These are phyloP conservation scores for Poecile montanus DNA, from an alignment of 2,797 vertebrate genomes.

Conservation along the genomic window DNA sequence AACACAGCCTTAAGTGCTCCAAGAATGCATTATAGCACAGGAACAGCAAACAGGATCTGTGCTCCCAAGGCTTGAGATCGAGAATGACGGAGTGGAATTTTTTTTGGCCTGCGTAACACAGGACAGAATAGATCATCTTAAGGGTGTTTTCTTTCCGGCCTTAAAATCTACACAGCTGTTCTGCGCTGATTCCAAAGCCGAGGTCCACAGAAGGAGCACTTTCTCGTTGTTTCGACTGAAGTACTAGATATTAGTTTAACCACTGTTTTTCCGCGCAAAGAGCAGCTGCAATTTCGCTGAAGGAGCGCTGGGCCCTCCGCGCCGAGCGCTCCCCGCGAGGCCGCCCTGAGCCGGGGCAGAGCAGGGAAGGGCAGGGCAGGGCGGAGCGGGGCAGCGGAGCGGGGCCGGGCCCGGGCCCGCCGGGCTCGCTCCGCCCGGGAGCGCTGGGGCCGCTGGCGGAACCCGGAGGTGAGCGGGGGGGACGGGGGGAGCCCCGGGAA, in stretches of 20 bases:
- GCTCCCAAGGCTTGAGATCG: neutral
- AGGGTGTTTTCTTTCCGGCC: neutral
- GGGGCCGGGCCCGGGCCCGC: neutral
- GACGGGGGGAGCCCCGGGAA: neutral
- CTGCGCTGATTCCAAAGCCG: neutral
- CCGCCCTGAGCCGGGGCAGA: neutral
- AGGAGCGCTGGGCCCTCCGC: neutral
- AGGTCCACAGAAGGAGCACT: neutral
- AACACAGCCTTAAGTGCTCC: slow-evolving; percentile 5
- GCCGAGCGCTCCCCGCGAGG: neutral
- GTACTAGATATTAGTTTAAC: neutral
- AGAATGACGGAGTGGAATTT: neutral
- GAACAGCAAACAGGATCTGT: neutral
- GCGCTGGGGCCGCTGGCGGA: neutral
- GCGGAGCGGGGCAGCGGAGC: neutral
- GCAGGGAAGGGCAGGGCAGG: neutral
- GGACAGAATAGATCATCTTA: neutral
- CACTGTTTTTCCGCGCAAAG: neutral
- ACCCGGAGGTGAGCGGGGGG: neutral
- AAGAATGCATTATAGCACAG: neutral
- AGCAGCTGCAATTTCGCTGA: neutral
- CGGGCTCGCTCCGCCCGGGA: neutral
- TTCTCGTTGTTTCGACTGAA: neutral
- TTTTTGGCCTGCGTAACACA: neutral
- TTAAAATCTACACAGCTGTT: neutral